Evolutionary conservation across 2,888 invertebrate genomes (phyloP).

Genomic region (Teleogryllus oceanicus): DNA sequence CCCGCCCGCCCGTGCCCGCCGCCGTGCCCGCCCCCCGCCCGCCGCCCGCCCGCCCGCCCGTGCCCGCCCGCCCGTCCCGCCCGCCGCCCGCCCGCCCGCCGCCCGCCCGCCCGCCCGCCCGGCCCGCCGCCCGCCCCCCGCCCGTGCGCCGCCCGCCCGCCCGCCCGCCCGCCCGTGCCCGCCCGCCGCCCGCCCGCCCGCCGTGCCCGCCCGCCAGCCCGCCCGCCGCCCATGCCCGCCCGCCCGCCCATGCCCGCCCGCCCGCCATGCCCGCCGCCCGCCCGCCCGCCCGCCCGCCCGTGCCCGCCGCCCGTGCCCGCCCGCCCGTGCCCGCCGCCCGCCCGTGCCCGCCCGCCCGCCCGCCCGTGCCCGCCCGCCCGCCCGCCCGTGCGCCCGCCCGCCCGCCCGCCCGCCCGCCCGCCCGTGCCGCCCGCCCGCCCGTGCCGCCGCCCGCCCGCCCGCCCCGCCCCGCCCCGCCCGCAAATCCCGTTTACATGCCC

Average conservation of each 20-base stretch:
- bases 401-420: background rate
- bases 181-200: background rate
- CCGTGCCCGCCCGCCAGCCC: background rate
- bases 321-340: background rate
- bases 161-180: background rate
- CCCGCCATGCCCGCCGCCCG: too few species aligned
- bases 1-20: background rate
- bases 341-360: too few species aligned
- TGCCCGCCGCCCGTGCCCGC: fast-evolving
- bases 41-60: background rate
- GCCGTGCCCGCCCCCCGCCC: background rate
- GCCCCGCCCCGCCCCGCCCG: background rate
- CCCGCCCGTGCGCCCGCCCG: background rate
- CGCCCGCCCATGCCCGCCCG: background rate
- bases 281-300: background rate
- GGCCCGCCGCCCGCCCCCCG: background rate
- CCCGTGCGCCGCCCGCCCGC: too few species aligned
- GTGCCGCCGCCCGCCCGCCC: background rate
- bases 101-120: background rate
- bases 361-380: too few species aligned
- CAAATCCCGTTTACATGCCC: background rate
- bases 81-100: background rate
- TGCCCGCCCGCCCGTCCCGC: background rate
- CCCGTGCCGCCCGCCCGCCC: background rate
- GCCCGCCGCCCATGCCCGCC: background rate